These are phyloP conservation scores for Hyperoplus immaculatus DNA, from an alignment of 2,797 vertebrate species.

Conservation along the genomic window DNA sequence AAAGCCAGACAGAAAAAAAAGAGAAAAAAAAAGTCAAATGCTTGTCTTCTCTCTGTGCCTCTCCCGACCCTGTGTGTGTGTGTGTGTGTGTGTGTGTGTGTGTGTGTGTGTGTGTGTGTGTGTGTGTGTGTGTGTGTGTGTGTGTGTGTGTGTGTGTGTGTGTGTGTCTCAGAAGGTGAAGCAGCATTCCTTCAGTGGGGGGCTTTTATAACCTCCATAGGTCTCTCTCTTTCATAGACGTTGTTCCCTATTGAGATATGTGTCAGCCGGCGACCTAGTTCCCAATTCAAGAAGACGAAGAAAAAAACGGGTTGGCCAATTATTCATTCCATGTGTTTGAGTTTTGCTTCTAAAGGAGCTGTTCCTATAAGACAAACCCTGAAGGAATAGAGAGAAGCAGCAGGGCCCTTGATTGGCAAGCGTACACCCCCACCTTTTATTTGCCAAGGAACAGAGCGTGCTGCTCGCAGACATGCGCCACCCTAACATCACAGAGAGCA, in stretches of 20 bases:
- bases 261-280: slow-evolving; percentile 78
- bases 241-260: slow-evolving; percentile 68
- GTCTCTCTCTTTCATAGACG: slow-evolving; percentile 56
- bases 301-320: slow-evolving; percentile 73
- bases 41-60: slow-evolving; percentile 56
- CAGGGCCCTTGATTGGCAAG: slow-evolving; percentile 78
- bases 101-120: too few species aligned
- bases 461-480: slow-evolving; percentile 71
- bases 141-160: too few species aligned
- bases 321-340: slow-evolving; percentile 79
- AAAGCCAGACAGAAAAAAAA: slow-evolving; percentile 71
- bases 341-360: slow-evolving; percentile 65
- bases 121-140: too few species aligned
- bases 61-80: slow-evolving; percentile 38
- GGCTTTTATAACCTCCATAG: slow-evolving; percentile 60
- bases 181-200: slow-evolving; percentile 62
- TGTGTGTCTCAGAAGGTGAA: slow-evolving; percentile 48
- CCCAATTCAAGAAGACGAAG: slow-evolving; percentile 65
- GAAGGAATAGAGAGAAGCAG: slow-evolving; percentile 75
- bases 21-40: slow-evolving; percentile 60
- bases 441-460: slow-evolving; percentile 73
- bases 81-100: too few species aligned
- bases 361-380: slow-evolving; percentile 73
- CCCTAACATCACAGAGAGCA: slow-evolving; percentile 75
- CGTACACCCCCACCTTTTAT: slow-evolving; percentile 75